Base-by-base conservation (phyloP, 2,797 vertebrate species). In the Hemibagrus guttatus region DNA sequence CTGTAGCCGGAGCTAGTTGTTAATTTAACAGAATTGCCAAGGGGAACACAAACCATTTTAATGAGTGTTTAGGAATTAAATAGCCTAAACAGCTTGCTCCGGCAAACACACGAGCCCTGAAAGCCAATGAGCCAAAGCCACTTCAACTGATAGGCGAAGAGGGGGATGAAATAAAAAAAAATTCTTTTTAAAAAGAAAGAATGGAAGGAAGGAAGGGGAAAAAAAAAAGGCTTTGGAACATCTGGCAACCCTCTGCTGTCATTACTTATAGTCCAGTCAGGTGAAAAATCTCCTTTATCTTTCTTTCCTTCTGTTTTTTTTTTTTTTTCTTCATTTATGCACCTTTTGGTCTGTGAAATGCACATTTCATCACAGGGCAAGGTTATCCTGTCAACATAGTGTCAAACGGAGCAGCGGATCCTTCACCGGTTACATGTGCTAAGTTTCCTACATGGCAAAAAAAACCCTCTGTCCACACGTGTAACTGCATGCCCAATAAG, bases 1-100 rank as follows among this genome's bases (percentile, higher is more conserved):
- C 95, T 94, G 95, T 94, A 95, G 94, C 94, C 93, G 89, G 85
- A 83, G 88, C 93, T 93, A 94, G 95, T 92, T 95, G 95, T 96
- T 96, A 95, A 96, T 96, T 96, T 95, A 96, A 95, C 94, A 93
- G 94, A 95, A 95, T 93, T 91, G 93, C 94, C 94, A 92, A 93
- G 95, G 95, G 96, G 95, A 96, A 95, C 94, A 96, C 96, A 96
- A 96, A 96, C 92, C 95, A 95, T 95, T 95, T 96, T 96, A 96
- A 96, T 96, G 95, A 96, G 94, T 94, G 95, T 94, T 95, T 92
- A 94, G 93, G 92, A 96, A 95, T 94, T 94, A 95, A 95, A 96
- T 94, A 94, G 93, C 94, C 94, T 94, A 95, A 95, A 96, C 95
- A 95, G 95, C 95, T 95, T 95, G 94, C 93, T 92, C 92, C 85